These are phyloP conservation scores for Gavialis gangeticus DNA, from an alignment of 2,113 vertebrate genomes.

Conservation along the genomic window DNA sequence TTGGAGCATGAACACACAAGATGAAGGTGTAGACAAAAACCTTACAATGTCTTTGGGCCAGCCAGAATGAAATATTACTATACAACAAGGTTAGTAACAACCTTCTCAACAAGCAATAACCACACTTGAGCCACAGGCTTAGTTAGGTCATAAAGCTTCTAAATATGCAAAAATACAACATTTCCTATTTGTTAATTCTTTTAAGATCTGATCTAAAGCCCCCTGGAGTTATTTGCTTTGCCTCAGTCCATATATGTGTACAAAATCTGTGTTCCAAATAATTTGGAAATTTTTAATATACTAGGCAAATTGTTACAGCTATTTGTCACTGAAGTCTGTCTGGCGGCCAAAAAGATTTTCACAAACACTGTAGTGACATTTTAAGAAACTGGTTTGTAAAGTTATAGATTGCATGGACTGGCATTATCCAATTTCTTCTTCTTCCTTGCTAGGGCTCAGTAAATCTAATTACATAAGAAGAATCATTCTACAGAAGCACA, in stretches of 20 bases:
- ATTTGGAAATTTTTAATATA: neutral
- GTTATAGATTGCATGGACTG: neutral
- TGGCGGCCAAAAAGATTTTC: neutral
- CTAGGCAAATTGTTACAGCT: neutral
- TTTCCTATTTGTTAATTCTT: neutral
- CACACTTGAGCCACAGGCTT: neutral
- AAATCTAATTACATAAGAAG: slow-evolving; percentile 28
- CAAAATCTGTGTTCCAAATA: neutral
- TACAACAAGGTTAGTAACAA: neutral
- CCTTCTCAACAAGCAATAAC: neutral
- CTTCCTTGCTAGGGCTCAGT: slow-evolving; percentile 25
- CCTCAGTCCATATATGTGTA: neutral
- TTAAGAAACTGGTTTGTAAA: slow-evolving; percentile 26
- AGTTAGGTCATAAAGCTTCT: neutral
- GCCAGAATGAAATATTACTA: neutral
- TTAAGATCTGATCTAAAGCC: neutral
- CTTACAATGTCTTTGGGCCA: neutral
- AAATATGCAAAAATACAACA: neutral
- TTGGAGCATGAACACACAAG: neutral
- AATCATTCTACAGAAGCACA: slow-evolving; percentile 18
- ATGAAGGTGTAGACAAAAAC: neutral
- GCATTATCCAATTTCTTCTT: slow-evolving; percentile 16
- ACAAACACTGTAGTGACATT: slow-evolving; percentile 37
- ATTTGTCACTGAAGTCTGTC: slow-evolving; percentile 1
- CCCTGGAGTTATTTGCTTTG: neutral